Conservation (phyloP, 2,797 vertebrate species). For the Galagoides demidoff region DNA sequence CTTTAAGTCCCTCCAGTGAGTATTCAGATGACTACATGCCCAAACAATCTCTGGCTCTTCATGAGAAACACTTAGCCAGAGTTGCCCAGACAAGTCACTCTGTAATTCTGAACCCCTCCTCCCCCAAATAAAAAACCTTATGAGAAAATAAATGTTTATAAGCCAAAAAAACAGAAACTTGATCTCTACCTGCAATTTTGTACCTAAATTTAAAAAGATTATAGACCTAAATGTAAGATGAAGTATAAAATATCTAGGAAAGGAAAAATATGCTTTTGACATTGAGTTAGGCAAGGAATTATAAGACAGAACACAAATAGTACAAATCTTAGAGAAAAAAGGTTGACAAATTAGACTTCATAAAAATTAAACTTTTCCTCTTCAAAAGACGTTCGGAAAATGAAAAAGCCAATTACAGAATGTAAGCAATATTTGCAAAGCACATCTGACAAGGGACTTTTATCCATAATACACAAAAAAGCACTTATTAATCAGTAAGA, state of each 20-base stretch:
- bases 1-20: background rate
- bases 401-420: slow-evolving; percentile 3
- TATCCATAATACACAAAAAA: background rate
- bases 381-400: slow-evolving; percentile 5
- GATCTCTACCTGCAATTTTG: background rate
- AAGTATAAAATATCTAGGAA: background rate
- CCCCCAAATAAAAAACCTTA: too few relatives aligned
- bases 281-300: background rate
- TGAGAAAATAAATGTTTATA: background rate
- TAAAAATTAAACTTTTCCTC: slow-evolving; percentile 32
- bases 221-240: background rate
- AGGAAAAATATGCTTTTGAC: background rate
- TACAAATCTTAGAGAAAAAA: background rate
- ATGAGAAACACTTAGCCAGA: background rate
- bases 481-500: background rate
- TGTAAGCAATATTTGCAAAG: background rate
- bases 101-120: background rate
- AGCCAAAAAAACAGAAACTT: background rate
- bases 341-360: background rate
- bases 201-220: background rate
- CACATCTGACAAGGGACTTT: background rate
- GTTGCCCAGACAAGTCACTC: background rate
- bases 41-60: background rate
- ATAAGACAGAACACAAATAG: background rate
- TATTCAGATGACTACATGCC: background rate